Percentiles rank a stretch among this genome's conserved stretches.
phyloP scores from a whole-genome alignment of 2,888 invertebrate species.

The Diachrysia chrysitis region DNA sequence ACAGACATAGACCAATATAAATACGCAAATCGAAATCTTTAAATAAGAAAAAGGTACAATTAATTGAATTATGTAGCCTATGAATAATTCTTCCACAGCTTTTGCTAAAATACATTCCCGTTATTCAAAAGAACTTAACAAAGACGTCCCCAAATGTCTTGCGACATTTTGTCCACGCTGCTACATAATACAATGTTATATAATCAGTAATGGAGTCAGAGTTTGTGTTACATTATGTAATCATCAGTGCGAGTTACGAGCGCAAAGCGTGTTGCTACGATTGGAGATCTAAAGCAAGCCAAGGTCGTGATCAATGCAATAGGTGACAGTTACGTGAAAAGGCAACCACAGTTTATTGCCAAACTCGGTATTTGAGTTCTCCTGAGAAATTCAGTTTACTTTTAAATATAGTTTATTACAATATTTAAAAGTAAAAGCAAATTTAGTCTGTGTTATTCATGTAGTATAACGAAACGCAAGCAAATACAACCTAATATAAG shows the following conservation, averaged over 20 bases:
- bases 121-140: conserved; percentile 55
- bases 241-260: conserved; percentile 68
- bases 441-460: background rate
- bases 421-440: no score
- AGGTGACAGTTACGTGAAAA: conserved; percentile 52
- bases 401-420: conserved; percentile 2
- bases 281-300: conserved; percentile 57
- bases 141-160: conserved; percentile 69
- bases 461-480: background rate
- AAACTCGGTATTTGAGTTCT: conserved; percentile 27
- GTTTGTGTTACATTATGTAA: conserved; percentile 77
- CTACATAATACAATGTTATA: conserved; percentile 75
- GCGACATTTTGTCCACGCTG: conserved; percentile 75
- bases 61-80: background rate
- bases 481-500: background rate
- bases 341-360: conserved; percentile 39
- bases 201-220: conserved; percentile 75
- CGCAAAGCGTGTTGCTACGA: conserved; percentile 57
- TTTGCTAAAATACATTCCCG: conserved; percentile 22
- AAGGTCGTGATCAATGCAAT: conserved; percentile 60
- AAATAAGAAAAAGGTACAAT: conserved; percentile 4
- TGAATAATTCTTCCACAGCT: background rate
- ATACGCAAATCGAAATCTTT: background rate
- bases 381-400: conserved; percentile 6
- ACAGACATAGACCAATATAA: conserved; percentile 21